Evolutionary conservation across 2,888 invertebrate species (phyloP).

Genomic region (Amphimallon solstitiale): DNA sequence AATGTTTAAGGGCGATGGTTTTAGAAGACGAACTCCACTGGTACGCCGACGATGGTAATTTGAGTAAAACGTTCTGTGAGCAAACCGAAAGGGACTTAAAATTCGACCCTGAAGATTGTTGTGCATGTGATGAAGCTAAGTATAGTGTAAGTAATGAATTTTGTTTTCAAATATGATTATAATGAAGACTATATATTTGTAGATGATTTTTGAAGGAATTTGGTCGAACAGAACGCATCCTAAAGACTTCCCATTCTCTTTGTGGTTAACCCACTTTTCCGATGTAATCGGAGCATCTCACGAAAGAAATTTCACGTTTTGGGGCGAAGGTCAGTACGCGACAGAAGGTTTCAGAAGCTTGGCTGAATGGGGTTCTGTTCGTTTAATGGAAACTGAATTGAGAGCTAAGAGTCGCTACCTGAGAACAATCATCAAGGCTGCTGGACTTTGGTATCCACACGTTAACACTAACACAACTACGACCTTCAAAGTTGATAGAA

Average conservation of each 20-base stretch:
- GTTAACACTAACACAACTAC: slow-evolving; percentile 87
- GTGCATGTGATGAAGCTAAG: slow-evolving; percentile 96
- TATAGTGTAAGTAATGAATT: slow-evolving; percentile 75
- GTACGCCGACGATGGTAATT: slow-evolving; percentile 89
- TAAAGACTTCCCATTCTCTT: slow-evolving; percentile 90
- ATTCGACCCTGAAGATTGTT: slow-evolving; percentile 75
- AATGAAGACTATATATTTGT: no score
- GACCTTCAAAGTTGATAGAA: slow-evolving; percentile 83
- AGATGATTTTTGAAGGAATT: slow-evolving; percentile 89
- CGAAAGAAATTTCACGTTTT: slow-evolving; percentile 87
- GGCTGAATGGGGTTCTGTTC: slow-evolving; percentile 91
- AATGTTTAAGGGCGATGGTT: slow-evolving; percentile 78
- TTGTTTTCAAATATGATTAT: no score
- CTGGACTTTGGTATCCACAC: slow-evolving; percentile 89
- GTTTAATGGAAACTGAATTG: slow-evolving; percentile 88
- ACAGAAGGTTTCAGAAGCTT: slow-evolving; percentile 85
- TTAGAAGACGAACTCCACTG: slow-evolving; percentile 82
- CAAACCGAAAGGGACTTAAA: slow-evolving; percentile 72
- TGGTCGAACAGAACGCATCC: slow-evolving; percentile 98
- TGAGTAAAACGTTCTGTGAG: slow-evolving; percentile 84
- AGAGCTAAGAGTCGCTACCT: slow-evolving; percentile 80
- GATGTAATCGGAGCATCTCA: slow-evolving; percentile 97
- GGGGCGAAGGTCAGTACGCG: slow-evolving; percentile 89
- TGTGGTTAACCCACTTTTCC: slow-evolving; percentile 95
- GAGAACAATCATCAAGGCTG: slow-evolving; percentile 88